A percentile compares a stretch with the other conserved stretches of the same genome.
These are phyloP conservation scores for Pelosia muscerda DNA, from an alignment of 2,888 invertebrate genomes.

Conservation along the genomic window DNA sequence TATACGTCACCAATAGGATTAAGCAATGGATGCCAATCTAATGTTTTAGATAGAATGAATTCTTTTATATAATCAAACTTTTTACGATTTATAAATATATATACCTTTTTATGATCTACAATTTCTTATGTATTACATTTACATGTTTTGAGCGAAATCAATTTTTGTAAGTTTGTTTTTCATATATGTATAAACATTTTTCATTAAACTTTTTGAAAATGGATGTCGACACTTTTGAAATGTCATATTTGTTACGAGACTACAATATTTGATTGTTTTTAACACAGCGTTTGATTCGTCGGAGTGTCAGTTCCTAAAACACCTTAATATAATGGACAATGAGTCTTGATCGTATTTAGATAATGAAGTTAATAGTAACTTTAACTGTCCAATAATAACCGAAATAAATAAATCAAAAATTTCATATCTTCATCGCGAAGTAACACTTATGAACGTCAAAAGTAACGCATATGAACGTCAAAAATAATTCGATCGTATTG, in stretches of 20 bases:
- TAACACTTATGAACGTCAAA: not conserved
- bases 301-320: not conserved
- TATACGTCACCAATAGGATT: slow-evolving; percentile 20
- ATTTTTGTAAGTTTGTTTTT: slow-evolving; percentile 10
- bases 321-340: not conserved
- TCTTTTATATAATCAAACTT: slow-evolving; percentile 11
- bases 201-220: no score
- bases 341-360: not conserved
- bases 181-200: not conserved
- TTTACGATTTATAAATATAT: slow-evolving; percentile 16
- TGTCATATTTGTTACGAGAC: not conserved
- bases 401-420: not conserved
- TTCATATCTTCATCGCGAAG: not conserved
- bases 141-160: slow-evolving; percentile 3
- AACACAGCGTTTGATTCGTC: not conserved
- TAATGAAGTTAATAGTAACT: not conserved
- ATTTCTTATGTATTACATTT: slow-evolving; percentile 16
- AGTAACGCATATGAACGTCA: slow-evolving; percentile 1
- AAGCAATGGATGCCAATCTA: slow-evolving; percentile 39
- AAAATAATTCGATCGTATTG: not conserved
- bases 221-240: not conserved
- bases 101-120: slow-evolving; percentile 20
- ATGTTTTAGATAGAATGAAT: slow-evolving; percentile 22
- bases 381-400: not conserved
- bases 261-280: not conserved